These are phyloP conservation scores for Dryobota labecula DNA, from an alignment of 2,888 invertebrate species.

Conservation along the genomic window DNA sequence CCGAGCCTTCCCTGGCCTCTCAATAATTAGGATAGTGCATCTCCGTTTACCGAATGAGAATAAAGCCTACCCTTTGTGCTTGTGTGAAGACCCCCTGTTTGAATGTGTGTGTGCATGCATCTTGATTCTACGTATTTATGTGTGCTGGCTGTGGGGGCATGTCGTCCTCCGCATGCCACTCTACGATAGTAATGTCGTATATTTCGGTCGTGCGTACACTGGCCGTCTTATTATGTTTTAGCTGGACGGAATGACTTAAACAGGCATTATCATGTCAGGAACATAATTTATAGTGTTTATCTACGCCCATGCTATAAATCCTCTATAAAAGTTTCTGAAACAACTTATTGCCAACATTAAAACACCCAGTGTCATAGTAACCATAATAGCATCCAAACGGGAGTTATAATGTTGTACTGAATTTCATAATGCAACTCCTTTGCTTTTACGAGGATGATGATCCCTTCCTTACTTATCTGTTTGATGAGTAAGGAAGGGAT, in stretches of 20 bases:
- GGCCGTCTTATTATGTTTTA: slow-evolving; percentile 80
- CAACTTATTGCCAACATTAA: no score
- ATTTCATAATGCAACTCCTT: no score
- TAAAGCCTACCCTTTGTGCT: slow-evolving; percentile 86
- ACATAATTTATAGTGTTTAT: slow-evolving; percentile 1
- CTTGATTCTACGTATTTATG: slow-evolving; percentile 82
- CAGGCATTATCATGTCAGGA: slow-evolving; percentile 18
- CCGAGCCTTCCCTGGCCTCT: slow-evolving; percentile 77
- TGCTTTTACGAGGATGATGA: no score
- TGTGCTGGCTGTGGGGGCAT: slow-evolving; percentile 74
- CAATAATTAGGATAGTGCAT: slow-evolving; percentile 92
- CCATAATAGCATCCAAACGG: no score
- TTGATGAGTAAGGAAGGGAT: no score
- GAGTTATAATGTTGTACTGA: no score
- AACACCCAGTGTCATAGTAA: no score
- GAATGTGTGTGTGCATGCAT: slow-evolving; percentile 77
- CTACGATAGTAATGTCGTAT: slow-evolving; percentile 84
- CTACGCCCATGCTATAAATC: no score
- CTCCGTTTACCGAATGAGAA: slow-evolving; percentile 88
- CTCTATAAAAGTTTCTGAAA: no score
- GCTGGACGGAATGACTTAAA: slow-evolving; percentile 46
- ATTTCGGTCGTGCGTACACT: slow-evolving; percentile 81
- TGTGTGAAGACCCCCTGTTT: slow-evolving; percentile 74
- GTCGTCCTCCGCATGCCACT: slow-evolving; percentile 81
- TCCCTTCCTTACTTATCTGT: no score